Evolutionary conservation across 2,797 vertebrate species (phyloP), one percentile per base, ranked within the genome.

Genomic region (Argya squamiceps): DNA sequence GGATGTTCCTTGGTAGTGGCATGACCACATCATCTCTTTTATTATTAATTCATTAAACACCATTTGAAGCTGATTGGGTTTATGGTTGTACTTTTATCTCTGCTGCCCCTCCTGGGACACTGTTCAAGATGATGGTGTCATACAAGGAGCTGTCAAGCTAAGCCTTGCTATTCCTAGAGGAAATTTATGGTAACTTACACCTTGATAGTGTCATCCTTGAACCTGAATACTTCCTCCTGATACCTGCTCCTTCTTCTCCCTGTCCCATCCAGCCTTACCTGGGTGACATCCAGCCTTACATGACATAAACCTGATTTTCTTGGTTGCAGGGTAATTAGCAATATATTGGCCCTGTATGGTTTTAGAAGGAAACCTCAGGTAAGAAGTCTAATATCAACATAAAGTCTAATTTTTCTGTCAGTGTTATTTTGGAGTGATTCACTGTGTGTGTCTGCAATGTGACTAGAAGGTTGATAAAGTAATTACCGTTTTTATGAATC

Each of bases 401-500:
- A 36, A 90, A 93, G 91, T 32, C 76, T 83, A 71, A 83, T 84
- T 95, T 87, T 95, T 75, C 78, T 89, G 82, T 84, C 93, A 83
- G 29, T 83, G 76, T 96, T 96, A 93, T 92, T 95, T 96, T 88
- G 77, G 68, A 83, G 79, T 97, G 92, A 96, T 95, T 95, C 86
- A 93, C 58, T 91, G 21, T 81, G 59, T 92, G 64, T 95, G 78
- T 88, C 92, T 97, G 59, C 90, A 94, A 90, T 97, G 92, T 93
- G 96, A 96, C 86, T 96, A 15, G 68, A 96, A 97, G 96, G 96
- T 96, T 97, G 92, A 97, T 96, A 93, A 97, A 96, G 83, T 96
- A 97, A 97, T 97, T 97, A 96, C 93, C 62, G 65, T 85, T 97
- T 97, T 97, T 97, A 97, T 96, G 93, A 97, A 97, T 97, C 92